phyloP scores from a whole-genome alignment of 2,797 vertebrate genomes.

The Denticeps clupeoides region DNA sequence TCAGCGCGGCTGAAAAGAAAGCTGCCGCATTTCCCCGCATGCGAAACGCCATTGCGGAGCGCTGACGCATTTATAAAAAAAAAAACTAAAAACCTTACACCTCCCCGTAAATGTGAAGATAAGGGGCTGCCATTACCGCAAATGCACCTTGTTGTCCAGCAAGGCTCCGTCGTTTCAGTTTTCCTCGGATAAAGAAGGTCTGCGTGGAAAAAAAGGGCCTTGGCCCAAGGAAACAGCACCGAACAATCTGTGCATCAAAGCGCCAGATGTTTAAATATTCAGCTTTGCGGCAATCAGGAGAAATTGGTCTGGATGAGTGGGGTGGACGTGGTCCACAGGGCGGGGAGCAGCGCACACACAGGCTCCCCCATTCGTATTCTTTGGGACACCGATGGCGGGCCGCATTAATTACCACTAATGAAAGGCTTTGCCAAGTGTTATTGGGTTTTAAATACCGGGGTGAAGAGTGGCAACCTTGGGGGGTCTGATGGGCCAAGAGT shows the following conservation, averaged over 20 bases:
- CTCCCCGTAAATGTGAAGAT: no score
- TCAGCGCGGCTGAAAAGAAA: no score
- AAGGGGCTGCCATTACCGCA: no score
- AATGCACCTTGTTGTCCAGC: no score
- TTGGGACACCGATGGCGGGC: slow-evolving; percentile 56
- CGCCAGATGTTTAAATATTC: slow-evolving; percentile 3
- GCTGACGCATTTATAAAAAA: no score
- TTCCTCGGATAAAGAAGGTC: slow-evolving; percentile 3
- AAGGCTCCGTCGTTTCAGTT: slow-evolving; percentile 6
- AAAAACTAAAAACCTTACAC: no score
- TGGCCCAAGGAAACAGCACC: not conserved
- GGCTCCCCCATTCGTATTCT: slow-evolving; percentile 59
- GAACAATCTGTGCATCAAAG: slow-evolving; percentile 1
- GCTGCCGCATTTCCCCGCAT: no score
- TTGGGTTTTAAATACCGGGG: slow-evolving; percentile 60
- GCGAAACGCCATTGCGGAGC: no score
- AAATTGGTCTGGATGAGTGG: slow-evolving; percentile 1
- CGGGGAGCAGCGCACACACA: slow-evolving; percentile 30
- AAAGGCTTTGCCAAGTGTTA: slow-evolving; percentile 65
- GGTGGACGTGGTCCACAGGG: not conserved
- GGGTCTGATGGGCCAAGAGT: slow-evolving; percentile 46
- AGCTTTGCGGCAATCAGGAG: not conserved
- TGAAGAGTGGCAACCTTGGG: slow-evolving; percentile 56
- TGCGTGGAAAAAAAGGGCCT: not conserved
- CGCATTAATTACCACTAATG: slow-evolving; percentile 62